Base-by-base conservation (phyloP, 53 echinoderm and acorn worm genomes). In the Antedon mediterranea region DNA sequence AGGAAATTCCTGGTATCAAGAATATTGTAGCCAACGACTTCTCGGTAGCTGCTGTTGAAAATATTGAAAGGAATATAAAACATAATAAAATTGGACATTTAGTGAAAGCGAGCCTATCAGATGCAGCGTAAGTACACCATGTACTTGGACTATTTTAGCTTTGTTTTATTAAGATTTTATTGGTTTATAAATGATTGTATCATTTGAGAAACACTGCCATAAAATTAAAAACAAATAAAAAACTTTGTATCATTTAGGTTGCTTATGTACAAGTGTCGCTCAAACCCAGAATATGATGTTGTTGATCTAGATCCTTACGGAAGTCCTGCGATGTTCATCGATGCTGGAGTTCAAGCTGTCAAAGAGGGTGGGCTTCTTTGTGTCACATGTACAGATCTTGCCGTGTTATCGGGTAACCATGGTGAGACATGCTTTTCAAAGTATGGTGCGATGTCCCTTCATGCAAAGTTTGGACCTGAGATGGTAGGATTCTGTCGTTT, bases 401-500 rank as follows among this genome's bases (percentile, higher is more conserved):
- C 95, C n/a, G 89, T 95, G 28, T 82, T 95, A 15, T 95, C 91
- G 28, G 95, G 95, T 4, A 95, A 95, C 75, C 91, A 91, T 80
- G 82, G 91, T 0, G 89, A 95, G 43, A 86, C 95, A 4, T 89
- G 89, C 81, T 89, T 83, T 74, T 84, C 91, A 33, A 95, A 95
- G 73, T 95, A 95, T 34, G 95, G 95, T 29, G 87, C 89, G 11
- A 87, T 89, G 85, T 89, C 95, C 9, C 74, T 95, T 28, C 82
- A 87, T n/a, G 81, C 91, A 27, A 89, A 91, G 33, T 91, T 85
- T 79, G 86, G 89, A 57, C 88, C 85, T 43, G 95, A 95, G 82
- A 91, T 91, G 95, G 95, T 95, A 82, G 72, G 85, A 11, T 75
- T 9, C 7, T 8, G 23, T 15, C 14, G 28, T 18, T 28, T 5